Conservation (phyloP, 2,797 vertebrate species). For the Hapalemur alaotrensis region DNA sequence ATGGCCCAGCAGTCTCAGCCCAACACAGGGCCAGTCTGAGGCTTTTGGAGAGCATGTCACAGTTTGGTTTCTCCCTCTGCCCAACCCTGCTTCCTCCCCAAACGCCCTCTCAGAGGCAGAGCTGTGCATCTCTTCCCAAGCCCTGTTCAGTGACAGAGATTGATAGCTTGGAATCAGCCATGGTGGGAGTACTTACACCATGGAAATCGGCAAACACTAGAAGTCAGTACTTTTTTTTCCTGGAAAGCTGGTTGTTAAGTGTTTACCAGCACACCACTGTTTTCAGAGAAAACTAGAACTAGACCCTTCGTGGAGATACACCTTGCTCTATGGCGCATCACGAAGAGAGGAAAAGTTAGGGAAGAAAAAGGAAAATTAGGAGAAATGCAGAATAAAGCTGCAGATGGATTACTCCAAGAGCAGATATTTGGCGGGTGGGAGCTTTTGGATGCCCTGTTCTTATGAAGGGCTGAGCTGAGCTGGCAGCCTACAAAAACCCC, state of each 20-base stretch:
- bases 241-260: not conserved
- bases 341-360: not conserved
- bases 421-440: not conserved
- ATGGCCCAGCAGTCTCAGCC: not conserved
- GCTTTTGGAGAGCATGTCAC: not conserved
- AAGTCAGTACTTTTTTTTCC: not conserved
- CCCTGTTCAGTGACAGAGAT: not conserved
- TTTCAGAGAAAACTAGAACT: not conserved
- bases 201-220: not conserved
- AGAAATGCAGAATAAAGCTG: not conserved
- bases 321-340: not conserved
- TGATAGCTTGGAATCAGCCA: not conserved
- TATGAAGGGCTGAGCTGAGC: not conserved
- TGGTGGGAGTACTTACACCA: not conserved
- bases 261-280: not conserved
- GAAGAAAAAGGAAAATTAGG: not conserved
- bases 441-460: not conserved
- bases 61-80: not conserved
- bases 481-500: not conserved
- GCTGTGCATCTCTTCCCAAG: not conserved
- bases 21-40: fast-evolving
- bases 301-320: not conserved
- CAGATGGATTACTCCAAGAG: not conserved
- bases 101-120: not conserved
- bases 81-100: not conserved